These are phyloP conservation scores for Aphelenchoides fujianensis DNA, from an alignment of 1,140 invertebrate genomes.

Conservation along the genomic window DNA sequence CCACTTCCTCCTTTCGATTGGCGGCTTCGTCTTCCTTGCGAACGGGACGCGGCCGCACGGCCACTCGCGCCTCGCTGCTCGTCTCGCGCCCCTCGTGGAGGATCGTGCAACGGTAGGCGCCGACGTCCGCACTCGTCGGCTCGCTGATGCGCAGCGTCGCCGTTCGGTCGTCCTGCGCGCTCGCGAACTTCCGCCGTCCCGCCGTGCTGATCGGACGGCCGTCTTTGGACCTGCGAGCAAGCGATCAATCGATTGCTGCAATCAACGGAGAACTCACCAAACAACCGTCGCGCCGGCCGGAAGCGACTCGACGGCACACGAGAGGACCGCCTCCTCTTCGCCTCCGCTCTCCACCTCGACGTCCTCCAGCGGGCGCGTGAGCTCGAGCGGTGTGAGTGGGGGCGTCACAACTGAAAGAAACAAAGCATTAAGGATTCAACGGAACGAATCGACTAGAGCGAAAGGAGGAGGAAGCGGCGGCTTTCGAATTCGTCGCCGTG, in stretches of 20 bases:
- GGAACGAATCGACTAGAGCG: too few relatives aligned
- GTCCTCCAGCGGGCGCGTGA: neutral
- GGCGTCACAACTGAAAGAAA: too few relatives aligned
- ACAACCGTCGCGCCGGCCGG: neutral
- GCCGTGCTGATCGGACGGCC: conserved; percentile 22
- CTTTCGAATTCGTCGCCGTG: too few relatives aligned
- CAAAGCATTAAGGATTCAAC: too few relatives aligned
- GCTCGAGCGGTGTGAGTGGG: neutral
- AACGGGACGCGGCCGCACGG: neutral
- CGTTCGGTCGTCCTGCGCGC: neutral
- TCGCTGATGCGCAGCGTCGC: conserved; percentile 2
- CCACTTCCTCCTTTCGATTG: conserved; percentile 13
- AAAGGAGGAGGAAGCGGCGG: too few relatives aligned
- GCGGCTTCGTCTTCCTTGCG: neutral
- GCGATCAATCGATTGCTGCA: neutral
- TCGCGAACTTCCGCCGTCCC: conserved; percentile 17
- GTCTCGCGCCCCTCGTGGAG: neutral
- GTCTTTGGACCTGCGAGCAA: conserved; percentile 23
- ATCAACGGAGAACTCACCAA: too few relatives aligned
- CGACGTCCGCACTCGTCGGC: neutral
- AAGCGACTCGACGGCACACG: neutral
- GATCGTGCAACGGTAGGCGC: conserved; percentile 17
- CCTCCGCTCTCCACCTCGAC: neutral
- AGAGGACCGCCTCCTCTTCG: neutral
- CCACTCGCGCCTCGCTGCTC: conserved; percentile 9